These are phyloP conservation scores for Zelleria hepariella DNA, from an alignment of 2,888 invertebrate genomes.

Conservation along the genomic window DNA sequence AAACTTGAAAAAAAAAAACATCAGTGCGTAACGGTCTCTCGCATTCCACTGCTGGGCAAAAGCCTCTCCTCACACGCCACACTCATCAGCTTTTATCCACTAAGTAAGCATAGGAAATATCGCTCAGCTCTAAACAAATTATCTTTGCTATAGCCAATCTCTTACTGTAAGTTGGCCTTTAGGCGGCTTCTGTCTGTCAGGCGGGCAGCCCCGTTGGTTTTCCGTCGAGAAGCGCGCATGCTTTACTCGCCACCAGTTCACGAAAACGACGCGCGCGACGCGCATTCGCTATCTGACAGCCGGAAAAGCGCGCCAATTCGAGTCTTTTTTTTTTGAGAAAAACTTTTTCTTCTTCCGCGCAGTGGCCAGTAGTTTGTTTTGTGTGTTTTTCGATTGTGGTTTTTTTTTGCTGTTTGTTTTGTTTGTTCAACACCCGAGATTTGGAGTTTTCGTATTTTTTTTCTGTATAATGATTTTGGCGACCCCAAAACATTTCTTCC, in stretches of 20 bases:
- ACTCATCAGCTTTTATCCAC: no score
- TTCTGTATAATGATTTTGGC: neutral
- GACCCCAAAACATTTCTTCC: no score
- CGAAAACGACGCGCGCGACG: conserved; percentile 44
- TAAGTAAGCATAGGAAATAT: no score
- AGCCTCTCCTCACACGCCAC: no score
- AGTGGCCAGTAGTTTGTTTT: conserved; percentile 11
- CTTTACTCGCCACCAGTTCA: conserved; percentile 48
- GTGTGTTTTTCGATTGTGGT: neutral
- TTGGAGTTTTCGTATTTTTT: neutral
- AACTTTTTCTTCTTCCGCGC: conserved; percentile 4
- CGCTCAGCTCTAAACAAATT: neutral
- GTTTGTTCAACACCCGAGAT: neutral
- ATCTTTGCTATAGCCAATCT: neutral
- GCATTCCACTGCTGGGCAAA: no score
- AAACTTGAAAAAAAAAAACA: no score
- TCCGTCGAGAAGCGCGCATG: conserved; percentile 43
- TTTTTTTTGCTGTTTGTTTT: neutral
- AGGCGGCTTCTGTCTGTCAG: neutral
- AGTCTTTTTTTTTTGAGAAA: conserved; percentile 9
- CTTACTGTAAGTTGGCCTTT: neutral
- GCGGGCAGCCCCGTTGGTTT: conserved; percentile 35
- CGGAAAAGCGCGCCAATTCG: conserved; percentile 10
- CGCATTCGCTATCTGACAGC: conserved; percentile 11
- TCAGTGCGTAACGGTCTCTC: no score